Evolutionary conservation across 2,113 vertebrate species (phyloP).

Genomic region (Cyprinus carpio): DNA sequence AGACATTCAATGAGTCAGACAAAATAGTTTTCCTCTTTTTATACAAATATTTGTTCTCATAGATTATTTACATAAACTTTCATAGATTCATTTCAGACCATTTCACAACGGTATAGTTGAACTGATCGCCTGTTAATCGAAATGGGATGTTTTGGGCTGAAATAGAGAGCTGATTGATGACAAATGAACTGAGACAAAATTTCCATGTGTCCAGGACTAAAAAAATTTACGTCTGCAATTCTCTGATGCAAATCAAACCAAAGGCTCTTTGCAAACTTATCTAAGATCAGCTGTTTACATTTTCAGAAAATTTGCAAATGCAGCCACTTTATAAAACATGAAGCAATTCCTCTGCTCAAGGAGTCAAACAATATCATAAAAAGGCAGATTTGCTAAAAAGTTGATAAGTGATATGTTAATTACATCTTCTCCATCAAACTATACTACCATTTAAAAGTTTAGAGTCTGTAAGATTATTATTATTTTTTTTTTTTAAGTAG

Average conservation of each 20-base stretch:
- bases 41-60: background rate
- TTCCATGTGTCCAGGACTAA: background rate
- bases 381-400: background rate
- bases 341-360: background rate
- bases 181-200: no score
- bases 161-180: background rate
- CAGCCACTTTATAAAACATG: background rate
- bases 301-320: background rate
- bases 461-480: background rate
- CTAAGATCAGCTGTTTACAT: background rate
- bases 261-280: background rate
- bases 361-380: background rate
- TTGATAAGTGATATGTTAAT: background rate
- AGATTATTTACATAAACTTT: conserved; percentile 14
- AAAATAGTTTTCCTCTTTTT: background rate
- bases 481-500: background rate
- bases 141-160: background rate
- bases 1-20: background rate
- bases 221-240: background rate
- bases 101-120: background rate
- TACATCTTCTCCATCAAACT: background rate
- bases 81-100: background rate
- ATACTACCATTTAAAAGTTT: background rate
- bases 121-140: background rate
- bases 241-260: background rate